These are phyloP conservation scores for Benitochromis conjunctus DNA, from an alignment of 2,113 vertebrate species.

Conservation along the genomic window DNA sequence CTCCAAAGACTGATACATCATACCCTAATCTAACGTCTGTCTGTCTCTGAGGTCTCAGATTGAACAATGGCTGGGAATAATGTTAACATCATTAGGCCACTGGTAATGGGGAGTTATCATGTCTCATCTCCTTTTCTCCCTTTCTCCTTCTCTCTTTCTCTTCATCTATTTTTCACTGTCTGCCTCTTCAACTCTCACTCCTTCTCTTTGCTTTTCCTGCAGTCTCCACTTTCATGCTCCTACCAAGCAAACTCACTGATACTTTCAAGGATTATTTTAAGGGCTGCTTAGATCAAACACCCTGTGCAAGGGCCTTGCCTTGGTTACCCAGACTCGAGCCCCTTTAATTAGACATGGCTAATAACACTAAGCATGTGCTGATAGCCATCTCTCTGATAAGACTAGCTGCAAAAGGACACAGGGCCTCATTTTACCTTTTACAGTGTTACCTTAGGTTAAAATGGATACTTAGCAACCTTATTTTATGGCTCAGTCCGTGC, in stretches of 20 bases:
- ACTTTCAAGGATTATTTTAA: constrained; percentile 73
- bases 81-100: constrained; percentile 92
- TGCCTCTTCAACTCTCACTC: neutral
- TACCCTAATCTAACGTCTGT: constrained; percentile 87
- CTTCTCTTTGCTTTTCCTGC: neutral
- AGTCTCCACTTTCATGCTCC: constrained; percentile 65
- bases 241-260: constrained; percentile 53
- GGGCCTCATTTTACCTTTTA: constrained; percentile 45
- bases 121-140: constrained; percentile 79
- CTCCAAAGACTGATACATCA: constrained; percentile 87
- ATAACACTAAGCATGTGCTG: constrained; percentile 80
- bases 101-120: constrained; percentile 90
- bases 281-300: constrained; percentile 80
- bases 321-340: constrained; percentile 74
- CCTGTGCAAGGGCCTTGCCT: constrained; percentile 50
- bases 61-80: constrained; percentile 91
- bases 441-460: constrained; percentile 59
- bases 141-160: constrained; percentile 1
- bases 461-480: constrained; percentile 37
- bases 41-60: constrained; percentile 88
- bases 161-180: constrained; percentile 39
- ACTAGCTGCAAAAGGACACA: constrained; percentile 52
- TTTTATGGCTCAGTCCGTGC: constrained; percentile 17
- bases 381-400: constrained; percentile 77
- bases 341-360: constrained; percentile 88